Evolutionary conservation across 2,113 vertebrate species (phyloP).

Genomic region (Ictalurus furcatus): DNA sequence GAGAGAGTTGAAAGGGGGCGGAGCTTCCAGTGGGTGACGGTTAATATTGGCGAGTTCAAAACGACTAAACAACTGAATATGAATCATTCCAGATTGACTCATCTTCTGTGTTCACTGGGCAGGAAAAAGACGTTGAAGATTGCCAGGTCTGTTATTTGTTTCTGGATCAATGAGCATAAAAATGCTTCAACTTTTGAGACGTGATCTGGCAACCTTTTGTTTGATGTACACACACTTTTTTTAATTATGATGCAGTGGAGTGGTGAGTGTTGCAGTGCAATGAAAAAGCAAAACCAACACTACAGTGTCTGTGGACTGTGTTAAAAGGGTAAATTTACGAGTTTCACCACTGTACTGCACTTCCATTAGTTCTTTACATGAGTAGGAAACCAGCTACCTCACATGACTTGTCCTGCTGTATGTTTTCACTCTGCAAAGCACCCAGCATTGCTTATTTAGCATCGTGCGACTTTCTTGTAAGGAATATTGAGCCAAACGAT

Average conservation of each 20-base stretch:
- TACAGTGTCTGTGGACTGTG: background rate
- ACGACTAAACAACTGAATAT: no score
- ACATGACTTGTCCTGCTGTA: background rate
- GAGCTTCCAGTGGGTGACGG: background rate
- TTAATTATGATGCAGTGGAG: background rate
- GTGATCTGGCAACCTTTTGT: background rate
- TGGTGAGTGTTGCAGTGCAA: background rate
- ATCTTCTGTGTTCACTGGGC: background rate
- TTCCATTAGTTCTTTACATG: background rate
- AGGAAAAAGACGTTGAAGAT: background rate
- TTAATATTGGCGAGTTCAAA: background rate
- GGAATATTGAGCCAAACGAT: background rate
- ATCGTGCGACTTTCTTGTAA: background rate
- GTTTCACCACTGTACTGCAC: background rate
- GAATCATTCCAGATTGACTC: background rate
- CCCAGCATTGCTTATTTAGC: background rate
- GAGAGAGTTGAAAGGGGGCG: background rate
- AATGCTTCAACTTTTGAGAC: background rate
- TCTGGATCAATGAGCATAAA: background rate
- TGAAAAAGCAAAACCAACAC: background rate
- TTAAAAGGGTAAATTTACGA: background rate
- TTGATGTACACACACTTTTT: background rate
- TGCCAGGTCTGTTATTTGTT: background rate
- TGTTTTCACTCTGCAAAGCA: background rate
- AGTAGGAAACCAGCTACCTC: background rate